Percentiles rank a stretch among this genome's conserved stretches.
phyloP scores from a whole-genome alignment of 2,797 vertebrate species.

The Lepilemur septentrionalis region DNA sequence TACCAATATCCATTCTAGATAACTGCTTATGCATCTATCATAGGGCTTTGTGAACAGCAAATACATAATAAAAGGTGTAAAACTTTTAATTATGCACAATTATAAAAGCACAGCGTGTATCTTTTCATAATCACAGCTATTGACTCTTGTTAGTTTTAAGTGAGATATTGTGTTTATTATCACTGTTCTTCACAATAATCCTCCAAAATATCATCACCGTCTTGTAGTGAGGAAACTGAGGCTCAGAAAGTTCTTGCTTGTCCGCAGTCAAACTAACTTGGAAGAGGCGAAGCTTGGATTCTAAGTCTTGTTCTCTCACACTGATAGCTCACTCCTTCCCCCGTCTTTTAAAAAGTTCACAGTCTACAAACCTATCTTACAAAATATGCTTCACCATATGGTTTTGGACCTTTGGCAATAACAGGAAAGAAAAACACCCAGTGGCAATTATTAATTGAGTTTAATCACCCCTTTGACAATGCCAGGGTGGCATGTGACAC shows the following conservation, averaged over 20 bases:
- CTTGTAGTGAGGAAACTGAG: background rate
- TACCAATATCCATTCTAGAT: background rate
- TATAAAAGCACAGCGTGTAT: background rate
- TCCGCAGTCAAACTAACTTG: background rate
- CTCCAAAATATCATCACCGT: background rate
- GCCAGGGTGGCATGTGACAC: background rate
- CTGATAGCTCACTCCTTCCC: background rate
- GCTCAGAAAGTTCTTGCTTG: background rate
- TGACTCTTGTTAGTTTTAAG: background rate
- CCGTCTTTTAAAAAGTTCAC: background rate
- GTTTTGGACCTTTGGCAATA: constrained; percentile 38
- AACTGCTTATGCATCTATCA: background rate
- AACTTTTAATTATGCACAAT: background rate
- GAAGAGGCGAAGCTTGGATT: background rate
- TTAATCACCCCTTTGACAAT: constrained; percentile 16
- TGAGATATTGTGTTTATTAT: background rate
- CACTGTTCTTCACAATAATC: background rate
- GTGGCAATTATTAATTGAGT: constrained; percentile 41
- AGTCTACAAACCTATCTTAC: background rate
- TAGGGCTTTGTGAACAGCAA: background rate
- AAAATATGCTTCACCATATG: constrained; percentile 60
- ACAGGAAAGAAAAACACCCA: constrained; percentile 36
- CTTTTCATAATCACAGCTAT: background rate
- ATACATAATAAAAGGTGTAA: background rate
- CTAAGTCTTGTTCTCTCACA: background rate